Percentiles rank a stretch among this genome's conserved stretches.
These are phyloP conservation scores for Pogonus chalceus DNA, from an alignment of 1,140 invertebrate species.

Conservation along the genomic window DNA sequence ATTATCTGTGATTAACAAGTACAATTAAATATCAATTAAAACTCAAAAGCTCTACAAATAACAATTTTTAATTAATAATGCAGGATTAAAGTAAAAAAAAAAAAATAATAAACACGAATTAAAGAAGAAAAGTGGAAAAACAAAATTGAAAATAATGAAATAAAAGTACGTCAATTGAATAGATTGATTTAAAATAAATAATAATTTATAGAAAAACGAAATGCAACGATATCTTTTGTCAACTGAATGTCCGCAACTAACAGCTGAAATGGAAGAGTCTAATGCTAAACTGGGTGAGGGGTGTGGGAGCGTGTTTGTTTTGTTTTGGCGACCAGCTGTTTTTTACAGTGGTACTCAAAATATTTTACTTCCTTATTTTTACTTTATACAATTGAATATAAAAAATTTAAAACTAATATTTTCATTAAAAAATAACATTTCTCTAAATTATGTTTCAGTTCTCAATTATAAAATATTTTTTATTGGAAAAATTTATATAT, in stretches of 20 bases:
- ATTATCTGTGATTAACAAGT: too few species aligned
- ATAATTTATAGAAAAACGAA: too few species aligned
- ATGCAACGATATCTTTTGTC: too few species aligned
- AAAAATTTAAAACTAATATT: background rate
- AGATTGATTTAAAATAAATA: too few species aligned
- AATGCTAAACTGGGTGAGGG: background rate
- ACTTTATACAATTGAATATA: background rate
- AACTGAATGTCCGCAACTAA: background rate
- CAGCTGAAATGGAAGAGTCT: background rate
- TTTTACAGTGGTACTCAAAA: background rate
- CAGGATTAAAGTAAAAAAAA: too few species aligned
- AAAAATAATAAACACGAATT: too few species aligned
- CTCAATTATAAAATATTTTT: background rate
- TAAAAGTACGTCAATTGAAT: too few species aligned
- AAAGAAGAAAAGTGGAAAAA: too few species aligned
- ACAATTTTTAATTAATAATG: too few species aligned
- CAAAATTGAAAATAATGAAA: too few species aligned
- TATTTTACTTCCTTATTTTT: background rate
- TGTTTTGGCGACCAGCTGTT: conserved; percentile 2
- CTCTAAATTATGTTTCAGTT: background rate
- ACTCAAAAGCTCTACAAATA: too few species aligned
- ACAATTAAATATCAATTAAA: too few species aligned
- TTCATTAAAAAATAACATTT: background rate
- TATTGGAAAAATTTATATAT: background rate
- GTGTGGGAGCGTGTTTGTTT: background rate